Evolutionary conservation across 2,797 vertebrate species (phyloP), one percentile per base, ranked within the genome.

Genomic region (Ibycter americanus): DNA sequence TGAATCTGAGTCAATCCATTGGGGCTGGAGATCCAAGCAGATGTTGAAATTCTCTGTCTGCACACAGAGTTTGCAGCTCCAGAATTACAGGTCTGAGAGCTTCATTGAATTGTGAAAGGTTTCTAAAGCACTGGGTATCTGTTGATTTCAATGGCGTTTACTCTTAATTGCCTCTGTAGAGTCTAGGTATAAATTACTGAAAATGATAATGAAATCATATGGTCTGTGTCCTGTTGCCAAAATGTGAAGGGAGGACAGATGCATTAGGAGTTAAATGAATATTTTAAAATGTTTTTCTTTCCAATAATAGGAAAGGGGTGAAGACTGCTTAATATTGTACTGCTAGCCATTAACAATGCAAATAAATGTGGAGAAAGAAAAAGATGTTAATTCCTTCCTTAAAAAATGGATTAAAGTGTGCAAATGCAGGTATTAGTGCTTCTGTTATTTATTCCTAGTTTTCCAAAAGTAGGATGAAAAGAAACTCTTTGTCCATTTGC

Each of bases 21-120:
- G 82, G 51, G 66, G 62, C 79, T 76, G 83, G 44, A 73, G 81
- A 70, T 49, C 23, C 68, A 49, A 65, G 66, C 26, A 27, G 25
- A 72, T 52, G 58, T 49, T 63, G 63, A 47, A 91, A 70, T 49
- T 21, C 46, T 70, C 51, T 52, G 66, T 47, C 66, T 79, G 67
- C 62, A 25, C 21, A 4, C 29, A 22, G 59, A 2, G 3, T 82
- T 61, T 92, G 83, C 86, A 92, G 66, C 46, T 89, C 91, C 89
- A 62, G 78, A 93, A 80, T 92, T 79, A 61, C 89, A 91, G 91
- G 78, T 89, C 63, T 68, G 84, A 82, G 95, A 71, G 38, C 65
- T 80, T 63, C 51, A 7, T 19, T 44, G 58, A n/a, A 1, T 36
- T n/a, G 25, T n/a, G 70, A 68, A 0, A 78, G 56, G 34, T 29